A percentile compares a stretch with the other conserved stretches of the same genome.
Conservation (phyloP, 2,888 invertebrate genomes). For the Dicroscelio sp. region DNA sequence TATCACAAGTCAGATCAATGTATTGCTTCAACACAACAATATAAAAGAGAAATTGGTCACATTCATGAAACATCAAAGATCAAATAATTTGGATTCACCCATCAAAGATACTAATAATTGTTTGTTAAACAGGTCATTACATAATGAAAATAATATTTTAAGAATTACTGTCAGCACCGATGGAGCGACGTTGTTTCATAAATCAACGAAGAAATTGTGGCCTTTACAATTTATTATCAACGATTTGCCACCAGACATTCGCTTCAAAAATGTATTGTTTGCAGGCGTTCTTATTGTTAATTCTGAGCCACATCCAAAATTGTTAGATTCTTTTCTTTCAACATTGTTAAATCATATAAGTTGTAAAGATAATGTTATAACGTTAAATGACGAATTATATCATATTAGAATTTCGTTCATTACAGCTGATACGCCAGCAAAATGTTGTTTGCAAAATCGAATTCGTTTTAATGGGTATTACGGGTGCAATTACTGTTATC, state of each 20-base stretch:
- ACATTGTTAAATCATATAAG: conserved; percentile 13
- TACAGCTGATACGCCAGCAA: conserved; percentile 18
- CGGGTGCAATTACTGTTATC: conserved; percentile 40
- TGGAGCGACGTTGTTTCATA: conserved; percentile 37
- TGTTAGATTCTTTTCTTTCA: not conserved
- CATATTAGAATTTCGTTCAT: conserved; percentile 12
- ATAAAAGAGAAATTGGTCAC: not conserved
- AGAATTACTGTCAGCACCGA: conserved; percentile 30
- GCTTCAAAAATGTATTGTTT: conserved; percentile 21
- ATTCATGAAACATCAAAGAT: not conserved
- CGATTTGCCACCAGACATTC: conserved; percentile 29
- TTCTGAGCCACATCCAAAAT: not conserved
- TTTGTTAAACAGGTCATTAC: too few species aligned
- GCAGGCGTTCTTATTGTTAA: conserved; percentile 19
- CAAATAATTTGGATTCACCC: not conserved
- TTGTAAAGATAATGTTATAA: not conserved
- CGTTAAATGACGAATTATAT: not conserved
- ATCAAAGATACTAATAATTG: conserved; percentile 4
- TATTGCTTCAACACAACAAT: not conserved
- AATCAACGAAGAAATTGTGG: conserved; percentile 35
- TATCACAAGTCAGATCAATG: too few species aligned
- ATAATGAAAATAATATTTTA: not conserved
- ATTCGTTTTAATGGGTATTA: conserved; percentile 39
- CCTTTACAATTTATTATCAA: conserved; percentile 34
- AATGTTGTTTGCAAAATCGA: conserved; percentile 15